Base-by-base conservation (phyloP, 2,888 invertebrate genomes). In the Hipparchia semele region DNA sequence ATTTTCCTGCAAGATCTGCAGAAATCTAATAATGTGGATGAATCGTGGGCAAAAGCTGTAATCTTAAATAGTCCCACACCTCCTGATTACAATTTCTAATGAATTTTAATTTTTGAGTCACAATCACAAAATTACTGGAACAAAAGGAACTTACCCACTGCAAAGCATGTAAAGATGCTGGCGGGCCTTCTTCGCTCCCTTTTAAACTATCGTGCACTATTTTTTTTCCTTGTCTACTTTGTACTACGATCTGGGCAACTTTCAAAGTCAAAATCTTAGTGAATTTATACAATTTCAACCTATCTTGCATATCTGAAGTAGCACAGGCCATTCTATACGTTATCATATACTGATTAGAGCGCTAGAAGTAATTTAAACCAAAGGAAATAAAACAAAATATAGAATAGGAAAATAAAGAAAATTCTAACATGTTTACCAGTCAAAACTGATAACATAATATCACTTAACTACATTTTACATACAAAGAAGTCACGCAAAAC, bases 211-310 rank as follows among this genome's bases (percentile, higher is more conserved):
- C 87, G 33, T 88, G 88, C n/a, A 86, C 87, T 59, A 97, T 96
- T 90, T 97, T 98, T 83, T 97, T 97, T 39, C 98, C 98, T 75
- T 98, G 95, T 80, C 99, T 95, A 71, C 98, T 98, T 90, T 99
- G 98, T 33, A 99, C 97, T 70, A 99, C 98, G 68, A 98, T 96
- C 91, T 99, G 98, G 53, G 97, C 96, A 70, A 97, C 96, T 93
- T 99, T 99, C 73, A 97, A 92, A 12, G 97, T 96, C 79, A 99
- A 94, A 88, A 97, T 97, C 91, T 97, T 98, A 0, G 97, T 97
- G 87, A 98, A 98, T 89, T 97, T 98, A 83, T 98, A 98, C 87
- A 98, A 93, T 84, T 98, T 98, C 54, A 79, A 74, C 33, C 80
- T 75, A 73, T 82, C 82, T 83, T 96, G 87, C 59, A 85, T 78